Percentiles rank a stretch among this genome's conserved stretches.
Evolutionary conservation across 2,113 vertebrate species (phyloP).

Genomic region (Motacilla alba): DNA sequence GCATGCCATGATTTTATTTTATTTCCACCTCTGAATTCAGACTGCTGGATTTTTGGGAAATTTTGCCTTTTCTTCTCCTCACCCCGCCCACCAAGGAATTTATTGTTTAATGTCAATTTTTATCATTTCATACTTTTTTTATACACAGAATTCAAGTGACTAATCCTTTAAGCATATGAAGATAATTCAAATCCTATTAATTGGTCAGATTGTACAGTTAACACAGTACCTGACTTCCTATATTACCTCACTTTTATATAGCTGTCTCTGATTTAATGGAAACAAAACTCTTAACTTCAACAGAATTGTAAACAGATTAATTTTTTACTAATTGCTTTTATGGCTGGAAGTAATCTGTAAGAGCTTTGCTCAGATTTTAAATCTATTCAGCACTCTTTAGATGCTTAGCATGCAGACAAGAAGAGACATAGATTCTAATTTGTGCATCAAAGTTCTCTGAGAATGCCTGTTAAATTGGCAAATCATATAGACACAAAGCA

Average conservation of each 20-base stretch:
- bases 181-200: background rate
- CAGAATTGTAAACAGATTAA: background rate
- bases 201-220: background rate
- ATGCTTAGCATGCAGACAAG: background rate
- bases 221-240: background rate
- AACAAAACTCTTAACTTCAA: background rate
- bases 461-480: background rate
- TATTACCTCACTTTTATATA: background rate
- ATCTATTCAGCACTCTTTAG: background rate
- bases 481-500: background rate
- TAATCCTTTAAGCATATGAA: background rate
- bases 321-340: background rate
- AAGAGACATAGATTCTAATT: background rate
- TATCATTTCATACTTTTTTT: background rate
- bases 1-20: background rate
- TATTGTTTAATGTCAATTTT: background rate
- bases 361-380: background rate
- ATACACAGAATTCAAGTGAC: background rate
- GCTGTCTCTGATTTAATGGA: background rate
- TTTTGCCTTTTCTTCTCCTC: background rate
- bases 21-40: background rate
- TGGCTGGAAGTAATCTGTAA: background rate
- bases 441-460: background rate
- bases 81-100: rapidly evolving
- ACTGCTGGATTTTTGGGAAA: background rate